A percentile compares a stretch with the other conserved stretches of the same genome.
Conservation (phyloP, 2,888 invertebrate species). For the Nemotelus nigrinus region DNA sequence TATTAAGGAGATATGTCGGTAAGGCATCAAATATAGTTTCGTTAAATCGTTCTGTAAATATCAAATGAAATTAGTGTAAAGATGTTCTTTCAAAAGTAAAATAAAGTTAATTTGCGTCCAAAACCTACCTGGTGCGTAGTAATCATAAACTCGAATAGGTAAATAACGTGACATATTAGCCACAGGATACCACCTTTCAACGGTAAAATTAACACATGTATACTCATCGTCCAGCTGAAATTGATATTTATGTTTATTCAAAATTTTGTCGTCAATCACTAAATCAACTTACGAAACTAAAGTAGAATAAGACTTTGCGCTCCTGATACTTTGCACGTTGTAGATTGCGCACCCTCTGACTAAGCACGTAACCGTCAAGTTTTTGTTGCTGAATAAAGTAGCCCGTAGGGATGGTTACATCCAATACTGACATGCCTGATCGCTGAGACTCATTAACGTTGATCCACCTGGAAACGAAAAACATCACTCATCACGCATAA, state of each 20-base stretch:
- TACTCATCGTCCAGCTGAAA: conserved; percentile 81
- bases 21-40: conserved; percentile 90
- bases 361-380: conserved; percentile 84
- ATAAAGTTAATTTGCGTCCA: background rate
- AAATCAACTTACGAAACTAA: conserved; percentile 81
- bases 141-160: conserved; percentile 91
- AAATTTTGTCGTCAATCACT: background rate
- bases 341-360: conserved; percentile 80
- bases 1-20: conserved; percentile 86
- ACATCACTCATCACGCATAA: background rate
- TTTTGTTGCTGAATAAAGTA: conserved; percentile 92
- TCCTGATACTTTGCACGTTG: conserved; percentile 85
- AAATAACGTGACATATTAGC: conserved; percentile 96
- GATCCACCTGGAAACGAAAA: conserved; percentile 77
- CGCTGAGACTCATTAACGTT: conserved; percentile 79
- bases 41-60: conserved; percentile 84
- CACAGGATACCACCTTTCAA: conserved; percentile 95
- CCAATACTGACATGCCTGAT: conserved; percentile 89
- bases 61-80: background rate
- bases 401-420: conserved; percentile 88
- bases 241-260: conserved; percentile 44
- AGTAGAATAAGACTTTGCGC: conserved; percentile 89
- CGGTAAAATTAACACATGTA: conserved; percentile 91
- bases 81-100: background rate
- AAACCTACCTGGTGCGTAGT: conserved; percentile 87